phyloP scores from a whole-genome alignment of 2,888 invertebrate genomes.

The Oscheius onirici region DNA sequence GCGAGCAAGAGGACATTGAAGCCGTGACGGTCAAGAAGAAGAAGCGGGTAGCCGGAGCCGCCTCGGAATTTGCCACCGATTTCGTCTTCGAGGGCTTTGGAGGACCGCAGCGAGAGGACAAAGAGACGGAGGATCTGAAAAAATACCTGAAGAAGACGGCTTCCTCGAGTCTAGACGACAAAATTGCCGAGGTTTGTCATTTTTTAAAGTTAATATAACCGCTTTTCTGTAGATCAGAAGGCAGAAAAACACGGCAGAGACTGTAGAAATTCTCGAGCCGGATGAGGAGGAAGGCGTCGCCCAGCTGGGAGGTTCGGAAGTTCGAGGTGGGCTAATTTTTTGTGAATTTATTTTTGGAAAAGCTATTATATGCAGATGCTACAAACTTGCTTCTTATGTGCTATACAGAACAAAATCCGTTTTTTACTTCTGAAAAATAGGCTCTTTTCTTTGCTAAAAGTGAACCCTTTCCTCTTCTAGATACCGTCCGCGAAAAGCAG shows the following conservation, averaged over 20 bases:
- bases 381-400: no score
- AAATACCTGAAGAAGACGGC: slow-evolving; percentile 63
- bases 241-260: slow-evolving; percentile 49
- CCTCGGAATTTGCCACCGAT: slow-evolving; percentile 55
- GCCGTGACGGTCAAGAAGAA: slow-evolving; percentile 58
- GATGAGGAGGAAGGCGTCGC: slow-evolving; percentile 56
- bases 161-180: slow-evolving; percentile 63
- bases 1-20: slow-evolving; percentile 43
- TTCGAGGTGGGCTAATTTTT: slow-evolving; percentile 32
- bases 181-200: slow-evolving; percentile 57
- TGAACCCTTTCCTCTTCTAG: slow-evolving; percentile 25
- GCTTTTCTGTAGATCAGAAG: slow-evolving; percentile 32
- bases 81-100: slow-evolving; percentile 52
- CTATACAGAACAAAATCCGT: background rate
- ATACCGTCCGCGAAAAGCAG: slow-evolving; percentile 54
- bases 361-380: no score
- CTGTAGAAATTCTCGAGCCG: slow-evolving; percentile 41
- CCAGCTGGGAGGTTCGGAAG: slow-evolving; percentile 56
- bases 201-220: background rate
- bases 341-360: background rate
- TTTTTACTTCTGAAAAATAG: background rate
- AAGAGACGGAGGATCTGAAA: slow-evolving; percentile 51
- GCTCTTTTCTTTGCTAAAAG: background rate
- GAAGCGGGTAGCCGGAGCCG: slow-evolving; percentile 58
- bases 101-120: slow-evolving; percentile 35